Base-by-base conservation (phyloP, 2,888 invertebrate genomes). In the Dolomedes plantarius region DNA sequence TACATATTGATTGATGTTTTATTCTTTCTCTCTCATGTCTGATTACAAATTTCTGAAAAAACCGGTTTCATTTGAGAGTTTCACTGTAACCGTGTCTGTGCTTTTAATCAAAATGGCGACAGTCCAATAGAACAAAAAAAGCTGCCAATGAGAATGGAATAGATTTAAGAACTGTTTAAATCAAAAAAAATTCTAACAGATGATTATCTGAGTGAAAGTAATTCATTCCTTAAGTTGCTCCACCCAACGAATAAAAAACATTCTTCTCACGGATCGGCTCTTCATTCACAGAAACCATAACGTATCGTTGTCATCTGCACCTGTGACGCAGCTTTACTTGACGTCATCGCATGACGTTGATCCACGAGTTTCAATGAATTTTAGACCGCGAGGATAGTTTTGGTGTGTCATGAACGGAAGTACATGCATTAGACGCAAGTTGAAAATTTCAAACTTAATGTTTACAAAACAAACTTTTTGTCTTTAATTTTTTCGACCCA, bases 281-380 rank as follows among this genome's bases (percentile, higher is more conserved):
- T 56, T 56, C 56, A 56, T 56, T 56, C 56, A 56, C 56, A 56
- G 56, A 56, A 56, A 6, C 23, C 56, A 56, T 56, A 56, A 5
- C 7, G 56, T 23, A 56, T 23, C 11, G 3, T 3, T 56, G 23
- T 23, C 56, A 39, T 46, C 29, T 46, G 71, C 71, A 78, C 69
- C 62, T 78, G 77, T 76, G 76, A 76, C 50, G 76, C 67, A 76
- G 28, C 46, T 16, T n/a, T 41, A 32, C 62, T 68, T 77, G 77
- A 77, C 46, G 77, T 77, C 69, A 68, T 27, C 3, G 1, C 0
- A 27, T 64, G 78, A 78, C 62, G 78, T 71, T 50, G 5, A 9
- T 5, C 9, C 5, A 36, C 9, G 9, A 9, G 36, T 36, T 9
- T 9, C 6, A 36, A 9, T 36, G 36, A 36, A 36, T n/a, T n/a